phyloP scores from a whole-genome alignment of 2,888 invertebrate genomes.

The Patella depressa region DNA sequence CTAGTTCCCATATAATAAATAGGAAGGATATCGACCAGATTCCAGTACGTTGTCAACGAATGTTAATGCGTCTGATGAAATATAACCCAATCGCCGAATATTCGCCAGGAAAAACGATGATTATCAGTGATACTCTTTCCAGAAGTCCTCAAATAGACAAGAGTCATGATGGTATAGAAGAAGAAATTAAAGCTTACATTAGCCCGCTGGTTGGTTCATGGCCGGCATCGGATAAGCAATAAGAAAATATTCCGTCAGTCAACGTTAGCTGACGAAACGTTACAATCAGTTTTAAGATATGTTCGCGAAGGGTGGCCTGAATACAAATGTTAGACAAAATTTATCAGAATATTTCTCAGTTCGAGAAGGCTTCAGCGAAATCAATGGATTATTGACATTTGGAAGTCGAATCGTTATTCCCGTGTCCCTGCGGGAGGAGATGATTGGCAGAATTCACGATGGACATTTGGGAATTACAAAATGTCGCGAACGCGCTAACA shows the following conservation, averaged over 20 bases:
- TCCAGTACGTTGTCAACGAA: constrained; percentile 40
- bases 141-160: constrained; percentile 20
- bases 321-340: background rate
- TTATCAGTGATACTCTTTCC: constrained; percentile 40
- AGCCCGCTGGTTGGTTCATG: too few species aligned
- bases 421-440: background rate
- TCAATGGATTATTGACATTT: too few species aligned
- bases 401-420: background rate
- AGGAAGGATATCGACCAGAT: constrained; percentile 34
- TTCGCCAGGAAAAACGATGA: constrained; percentile 35
- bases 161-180: too few species aligned
- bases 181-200: too few species aligned
- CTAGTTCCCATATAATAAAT: constrained; percentile 41
- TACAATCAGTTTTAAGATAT: background rate
- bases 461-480: constrained; percentile 11
- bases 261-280: too few species aligned
- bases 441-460: constrained; percentile 16
- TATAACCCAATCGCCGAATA: too few species aligned
- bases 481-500: constrained; percentile 8
- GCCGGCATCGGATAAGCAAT: too few species aligned
- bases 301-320: background rate
- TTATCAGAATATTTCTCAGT: background rate
- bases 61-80: constrained; percentile 38
- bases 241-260: too few species aligned
- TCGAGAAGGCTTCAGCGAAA: too few species aligned